Percentiles rank a stretch among this genome's conserved stretches.
These are phyloP conservation scores for Stigmatopora argus DNA, from an alignment of 2,113 vertebrate species.

Conservation along the genomic window DNA sequence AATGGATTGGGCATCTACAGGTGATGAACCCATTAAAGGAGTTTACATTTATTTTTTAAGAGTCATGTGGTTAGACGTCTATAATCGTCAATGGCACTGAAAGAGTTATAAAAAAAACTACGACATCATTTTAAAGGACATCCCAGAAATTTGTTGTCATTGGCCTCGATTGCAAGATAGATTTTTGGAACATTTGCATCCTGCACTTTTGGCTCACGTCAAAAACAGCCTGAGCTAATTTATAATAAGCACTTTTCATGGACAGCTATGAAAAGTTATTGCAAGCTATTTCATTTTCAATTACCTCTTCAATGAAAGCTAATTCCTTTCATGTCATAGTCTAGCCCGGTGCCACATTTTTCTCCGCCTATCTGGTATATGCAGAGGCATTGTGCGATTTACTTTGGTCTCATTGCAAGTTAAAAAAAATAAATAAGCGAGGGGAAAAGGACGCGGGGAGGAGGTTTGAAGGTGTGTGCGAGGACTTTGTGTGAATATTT, in stretches of 20 bases:
- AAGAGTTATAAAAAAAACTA: no score
- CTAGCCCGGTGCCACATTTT: constrained; percentile 22
- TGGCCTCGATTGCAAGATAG: background rate
- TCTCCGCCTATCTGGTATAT: constrained; percentile 32
- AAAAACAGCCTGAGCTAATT: constrained; percentile 14
- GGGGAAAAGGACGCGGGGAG: constrained; percentile 19
- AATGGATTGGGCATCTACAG: no score
- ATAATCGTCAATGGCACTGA: no score
- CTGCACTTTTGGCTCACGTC: background rate
- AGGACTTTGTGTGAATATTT: constrained; percentile 48
- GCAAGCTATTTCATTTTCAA: constrained; percentile 41
- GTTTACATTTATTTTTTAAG: no score
- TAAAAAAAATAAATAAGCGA: constrained; percentile 6
- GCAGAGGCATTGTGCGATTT: constrained; percentile 29
- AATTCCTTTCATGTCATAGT: constrained; percentile 30
- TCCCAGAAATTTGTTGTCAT: no score
- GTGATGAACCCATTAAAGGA: no score
- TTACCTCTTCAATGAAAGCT: constrained; percentile 36
- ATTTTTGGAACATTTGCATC: background rate
- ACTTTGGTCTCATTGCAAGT: constrained; percentile 15
- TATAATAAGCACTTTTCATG: constrained; percentile 14
- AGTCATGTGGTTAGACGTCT: no score
- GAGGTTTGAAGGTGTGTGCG: background rate
- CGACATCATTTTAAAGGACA: no score
- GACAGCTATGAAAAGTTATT: constrained; percentile 34